Base-by-base conservation (phyloP, 2,113 vertebrate species). In the Caranx ignobilis region DNA sequence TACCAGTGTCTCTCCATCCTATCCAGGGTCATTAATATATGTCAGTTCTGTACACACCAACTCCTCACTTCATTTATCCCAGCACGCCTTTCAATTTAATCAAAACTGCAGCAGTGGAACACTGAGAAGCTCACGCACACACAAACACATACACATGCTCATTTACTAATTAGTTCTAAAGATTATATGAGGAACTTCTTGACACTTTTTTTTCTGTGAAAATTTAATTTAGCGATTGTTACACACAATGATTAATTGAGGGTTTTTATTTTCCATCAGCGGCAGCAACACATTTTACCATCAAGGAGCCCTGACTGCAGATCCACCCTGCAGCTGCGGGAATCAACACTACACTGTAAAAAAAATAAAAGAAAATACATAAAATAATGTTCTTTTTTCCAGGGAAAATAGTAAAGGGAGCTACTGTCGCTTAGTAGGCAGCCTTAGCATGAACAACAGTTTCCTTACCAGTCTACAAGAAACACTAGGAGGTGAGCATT, bases 1-100 rank as follows among this genome's bases (percentile, higher is more conserved):
- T 91, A 91, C 88, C 75, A 59, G 86, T 75, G 74, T 90, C 79
- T 66, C 84, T 71, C 82, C 87, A 88, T 92, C 88, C 85, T 90
- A 52, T 68, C 62, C 31, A 82, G 76, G 59, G 74, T 86, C 64
- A 73, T 95, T 94, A 93, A 92, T 94, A 88, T 89, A 92, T 86
- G 74, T 94, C 94, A 91, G 89, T 78, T 50, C 85, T 89, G 3
- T 71, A 84, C 93, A 95, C 91, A 89, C 94, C 93, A 84, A 89
- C 91, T 92, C 92, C 88, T 88, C 1, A 88, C 94, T 95, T 93
- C 94, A 89, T 94, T 94, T 93, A 92, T 93, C 95, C 91, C 87
- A 79, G 82, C 87, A 83, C 81, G 87, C 88, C 94, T 94, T 95
- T 93, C 32, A 64, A 90, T 95, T 95, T 94, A 95, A 96, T 95